Evolutionary conservation across 1,140 invertebrate species (phyloP).

Genomic region (Mercenaria mercenaria): DNA sequence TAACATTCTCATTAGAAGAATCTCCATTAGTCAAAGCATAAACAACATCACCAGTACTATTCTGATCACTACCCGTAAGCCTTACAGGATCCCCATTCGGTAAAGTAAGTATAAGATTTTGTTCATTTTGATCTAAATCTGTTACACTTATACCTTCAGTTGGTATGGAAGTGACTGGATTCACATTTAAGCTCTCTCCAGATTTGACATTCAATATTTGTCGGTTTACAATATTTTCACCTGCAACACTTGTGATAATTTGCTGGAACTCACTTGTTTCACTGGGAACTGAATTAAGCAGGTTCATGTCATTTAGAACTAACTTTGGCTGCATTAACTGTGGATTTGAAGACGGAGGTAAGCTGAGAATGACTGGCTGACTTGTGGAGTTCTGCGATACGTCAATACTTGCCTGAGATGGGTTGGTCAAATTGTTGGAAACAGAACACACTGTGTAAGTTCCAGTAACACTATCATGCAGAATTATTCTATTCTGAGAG

Average conservation of each 20-base stretch:
- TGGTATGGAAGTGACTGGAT: too few relatives aligned
- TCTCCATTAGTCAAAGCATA: slow-evolving; percentile 38
- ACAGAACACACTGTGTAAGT: slow-evolving; percentile 28
- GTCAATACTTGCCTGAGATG: slow-evolving; percentile 5
- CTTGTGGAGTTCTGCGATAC: slow-evolving; percentile 11
- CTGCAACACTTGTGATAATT: slow-evolving; percentile 31
- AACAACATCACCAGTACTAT: background rate
- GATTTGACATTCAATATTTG: background rate
- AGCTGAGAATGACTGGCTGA: slow-evolving; percentile 27
- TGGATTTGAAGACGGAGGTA: slow-evolving; percentile 22
- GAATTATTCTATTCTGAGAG: slow-evolving; percentile 43
- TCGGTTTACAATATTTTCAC: background rate
- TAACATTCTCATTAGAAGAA: background rate
- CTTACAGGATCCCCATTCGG: slow-evolving; percentile 4
- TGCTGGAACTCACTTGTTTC: slow-evolving; percentile 26
- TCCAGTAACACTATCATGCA: slow-evolving; percentile 44
- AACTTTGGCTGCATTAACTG: slow-evolving; percentile 51
- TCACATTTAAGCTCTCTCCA: background rate
- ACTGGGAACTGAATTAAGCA: slow-evolving; percentile 41
- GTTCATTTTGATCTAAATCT: background rate
- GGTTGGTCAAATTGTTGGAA: background rate
- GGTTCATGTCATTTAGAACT: slow-evolving; percentile 49
- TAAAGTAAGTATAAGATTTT: slow-evolving; percentile 14
- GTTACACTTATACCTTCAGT: background rate
- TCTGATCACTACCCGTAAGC: background rate